phyloP scores from a whole-genome alignment of 92 coral and sea anemone species.

The Porites rus region DNA sequence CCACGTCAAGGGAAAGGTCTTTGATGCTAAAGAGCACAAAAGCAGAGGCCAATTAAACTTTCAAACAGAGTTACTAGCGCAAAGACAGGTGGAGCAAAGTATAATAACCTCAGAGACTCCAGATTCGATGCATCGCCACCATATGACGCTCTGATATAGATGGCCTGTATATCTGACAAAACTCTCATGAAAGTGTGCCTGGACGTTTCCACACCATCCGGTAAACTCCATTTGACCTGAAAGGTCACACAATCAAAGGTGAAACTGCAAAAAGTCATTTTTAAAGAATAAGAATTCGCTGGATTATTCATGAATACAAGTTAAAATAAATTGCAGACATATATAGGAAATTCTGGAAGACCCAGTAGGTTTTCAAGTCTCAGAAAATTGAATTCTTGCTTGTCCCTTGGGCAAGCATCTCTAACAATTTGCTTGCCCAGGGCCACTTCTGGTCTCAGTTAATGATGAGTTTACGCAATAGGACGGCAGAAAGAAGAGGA shows the following conservation, averaged over 20 bases:
- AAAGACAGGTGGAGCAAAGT: too few relatives aligned
- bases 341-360: background rate
- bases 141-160: conserved; percentile 76
- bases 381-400: too few relatives aligned
- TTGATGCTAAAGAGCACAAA: conserved; percentile 56
- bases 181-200: conserved; percentile 86
- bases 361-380: background rate
- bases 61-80: too few relatives aligned
- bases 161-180: conserved; percentile 71
- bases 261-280: background rate
- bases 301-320: background rate
- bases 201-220: conserved; percentile 64
- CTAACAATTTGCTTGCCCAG: too few relatives aligned
- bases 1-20: conserved; percentile 81
- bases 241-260: background rate
- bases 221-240: conserved; percentile 67
- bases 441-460: too few relatives aligned
- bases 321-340: background rate
- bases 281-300: background rate
- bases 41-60: background rate
- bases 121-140: background rate
- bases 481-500: too few relatives aligned
- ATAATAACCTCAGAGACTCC: conserved; percentile 18
- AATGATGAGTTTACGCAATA: too few relatives aligned
- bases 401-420: too few relatives aligned